Conservation (phyloP, 2,113 vertebrate genomes). For the Romanogobio albipinnatus region DNA sequence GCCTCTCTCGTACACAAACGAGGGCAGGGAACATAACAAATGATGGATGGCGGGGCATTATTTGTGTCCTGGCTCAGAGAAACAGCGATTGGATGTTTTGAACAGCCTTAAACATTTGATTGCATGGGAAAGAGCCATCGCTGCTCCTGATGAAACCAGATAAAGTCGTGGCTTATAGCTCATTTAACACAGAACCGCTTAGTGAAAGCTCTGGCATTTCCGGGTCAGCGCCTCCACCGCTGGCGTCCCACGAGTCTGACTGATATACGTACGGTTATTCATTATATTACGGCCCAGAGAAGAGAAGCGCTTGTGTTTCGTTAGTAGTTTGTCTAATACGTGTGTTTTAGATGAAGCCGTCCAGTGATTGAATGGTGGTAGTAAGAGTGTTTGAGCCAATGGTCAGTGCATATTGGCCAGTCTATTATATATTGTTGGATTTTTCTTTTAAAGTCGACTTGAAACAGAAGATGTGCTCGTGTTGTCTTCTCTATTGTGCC, state of each 20-base stretch:
- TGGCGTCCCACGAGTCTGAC: constrained; percentile 54
- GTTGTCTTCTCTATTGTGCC: too few species aligned
- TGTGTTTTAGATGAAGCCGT: background rate
- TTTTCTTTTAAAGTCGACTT: too few species aligned
- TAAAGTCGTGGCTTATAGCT: constrained; percentile 71
- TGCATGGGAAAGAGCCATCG: constrained; percentile 72
- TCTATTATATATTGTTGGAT: too few species aligned
- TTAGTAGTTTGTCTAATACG: background rate
- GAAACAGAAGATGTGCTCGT: too few species aligned
- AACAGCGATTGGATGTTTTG: constrained; percentile 59
- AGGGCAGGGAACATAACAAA: background rate
- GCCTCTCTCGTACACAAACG: constrained; percentile 5
- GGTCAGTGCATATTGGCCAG: background rate
- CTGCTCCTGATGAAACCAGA: constrained; percentile 67
- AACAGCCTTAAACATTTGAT: constrained; percentile 67
- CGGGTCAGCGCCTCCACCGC: constrained; percentile 69
- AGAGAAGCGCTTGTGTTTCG: background rate
- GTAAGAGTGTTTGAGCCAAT: background rate
- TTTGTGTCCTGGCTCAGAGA: constrained; percentile 54
- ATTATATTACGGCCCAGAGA: background rate
- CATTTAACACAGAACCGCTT: constrained; percentile 79
- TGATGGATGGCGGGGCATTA: constrained; percentile 4
- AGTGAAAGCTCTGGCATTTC: constrained; percentile 76
- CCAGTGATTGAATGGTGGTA: background rate
- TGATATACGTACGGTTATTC: background rate